Conservation (phyloP, 2,888 invertebrate species). For the Harpalus rufipes region DNA sequence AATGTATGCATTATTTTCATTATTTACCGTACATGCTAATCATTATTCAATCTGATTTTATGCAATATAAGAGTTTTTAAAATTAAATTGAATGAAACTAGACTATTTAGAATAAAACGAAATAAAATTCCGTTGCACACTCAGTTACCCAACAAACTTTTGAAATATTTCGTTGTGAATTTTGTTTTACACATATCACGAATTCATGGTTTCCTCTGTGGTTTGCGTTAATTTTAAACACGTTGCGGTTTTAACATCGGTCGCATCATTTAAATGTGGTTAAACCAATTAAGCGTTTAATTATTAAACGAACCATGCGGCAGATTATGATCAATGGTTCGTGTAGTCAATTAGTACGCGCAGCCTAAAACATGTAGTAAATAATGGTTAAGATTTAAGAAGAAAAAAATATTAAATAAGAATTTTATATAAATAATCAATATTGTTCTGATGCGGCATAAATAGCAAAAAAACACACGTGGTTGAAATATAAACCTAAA, state of each 20-base stretch:
- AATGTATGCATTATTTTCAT: background rate
- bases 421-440: too few species aligned
- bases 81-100: background rate
- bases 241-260: background rate
- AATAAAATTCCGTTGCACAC: background rate
- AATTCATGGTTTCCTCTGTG: background rate
- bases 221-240: background rate
- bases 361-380: too few species aligned
- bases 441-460: too few species aligned
- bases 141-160: background rate
- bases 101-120: background rate
- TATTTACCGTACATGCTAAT: background rate
- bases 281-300: background rate
- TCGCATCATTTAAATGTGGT: background rate
- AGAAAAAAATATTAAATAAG: too few species aligned
- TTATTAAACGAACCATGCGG: background rate
- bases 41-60: background rate
- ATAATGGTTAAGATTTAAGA: too few species aligned
- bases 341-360: too few species aligned
- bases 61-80: background rate
- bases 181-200: conserved; percentile 2
- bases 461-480: too few species aligned
- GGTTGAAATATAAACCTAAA: too few species aligned
- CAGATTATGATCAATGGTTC: background rate
- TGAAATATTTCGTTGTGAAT: background rate